Conservation (phyloP, 2,113 vertebrate genomes). For the Heliornis fulica region DNA sequence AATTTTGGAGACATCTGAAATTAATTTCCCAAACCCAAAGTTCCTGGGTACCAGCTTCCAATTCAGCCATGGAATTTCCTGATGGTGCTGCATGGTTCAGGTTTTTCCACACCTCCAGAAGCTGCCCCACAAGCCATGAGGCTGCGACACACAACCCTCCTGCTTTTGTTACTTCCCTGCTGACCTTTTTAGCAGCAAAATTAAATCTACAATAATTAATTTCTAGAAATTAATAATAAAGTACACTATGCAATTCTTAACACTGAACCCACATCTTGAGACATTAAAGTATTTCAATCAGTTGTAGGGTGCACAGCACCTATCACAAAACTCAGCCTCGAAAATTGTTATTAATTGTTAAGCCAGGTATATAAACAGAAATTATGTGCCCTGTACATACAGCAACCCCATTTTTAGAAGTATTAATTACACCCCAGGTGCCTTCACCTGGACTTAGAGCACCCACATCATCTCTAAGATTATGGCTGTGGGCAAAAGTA, state of each 20-base stretch:
- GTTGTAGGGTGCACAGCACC: not conserved
- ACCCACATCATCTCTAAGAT: not conserved
- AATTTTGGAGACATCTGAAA: slow-evolving; percentile 69
- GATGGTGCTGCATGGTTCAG: not conserved
- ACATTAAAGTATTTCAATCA: not conserved
- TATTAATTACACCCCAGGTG: not conserved
- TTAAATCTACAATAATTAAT: not conserved
- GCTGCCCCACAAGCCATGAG: not conserved
- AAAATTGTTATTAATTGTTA: not conserved
- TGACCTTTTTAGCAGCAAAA: not conserved
- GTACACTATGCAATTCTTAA: not conserved
- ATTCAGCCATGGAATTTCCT: slow-evolving; percentile 65
- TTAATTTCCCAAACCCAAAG: slow-evolving; percentile 63
- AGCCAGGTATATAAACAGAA: not conserved
- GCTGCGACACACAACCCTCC: not conserved
- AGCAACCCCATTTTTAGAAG: not conserved
- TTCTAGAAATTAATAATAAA: not conserved
- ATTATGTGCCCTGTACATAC: not conserved
- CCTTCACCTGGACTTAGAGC: not conserved
- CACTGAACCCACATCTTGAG: rapidly evolving
- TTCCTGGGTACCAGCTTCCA: slow-evolving; percentile 72
- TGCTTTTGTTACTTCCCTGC: not conserved
- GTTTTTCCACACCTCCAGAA: slow-evolving; percentile 44
- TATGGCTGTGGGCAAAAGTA: not conserved
- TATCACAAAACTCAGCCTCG: not conserved